These are phyloP conservation scores for Brachionus paranguensis DNA, from an alignment of 1,140 invertebrate genomes.

Conservation along the genomic window DNA sequence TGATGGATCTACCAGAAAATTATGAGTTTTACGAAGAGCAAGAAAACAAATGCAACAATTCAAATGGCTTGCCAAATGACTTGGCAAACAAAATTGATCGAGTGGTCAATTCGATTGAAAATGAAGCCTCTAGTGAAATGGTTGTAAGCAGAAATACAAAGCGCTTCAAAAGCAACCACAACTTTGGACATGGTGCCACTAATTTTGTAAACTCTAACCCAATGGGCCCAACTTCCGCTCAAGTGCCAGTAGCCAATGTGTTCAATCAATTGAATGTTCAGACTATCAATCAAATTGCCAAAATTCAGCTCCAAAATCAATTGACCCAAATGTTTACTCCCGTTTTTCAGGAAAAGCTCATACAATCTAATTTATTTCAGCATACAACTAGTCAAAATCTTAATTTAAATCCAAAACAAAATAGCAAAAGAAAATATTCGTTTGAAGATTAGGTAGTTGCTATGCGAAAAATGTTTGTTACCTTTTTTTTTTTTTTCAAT, in stretches of 20 bases:
- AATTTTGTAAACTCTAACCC: not conserved
- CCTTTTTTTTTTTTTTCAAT: not conserved
- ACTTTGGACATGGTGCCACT: not conserved
- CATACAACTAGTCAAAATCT: not conserved
- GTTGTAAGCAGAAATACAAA: not conserved
- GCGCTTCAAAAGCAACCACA: not conserved
- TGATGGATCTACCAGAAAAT: not conserved
- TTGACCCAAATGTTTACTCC: slow-evolving; percentile 1
- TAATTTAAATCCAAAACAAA: not conserved
- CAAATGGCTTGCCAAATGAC: not conserved
- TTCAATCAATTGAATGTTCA: not conserved
- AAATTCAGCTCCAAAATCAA: not conserved
- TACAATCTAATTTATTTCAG: not conserved
- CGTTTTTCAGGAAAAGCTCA: not conserved
- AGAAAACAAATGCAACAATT: not conserved
- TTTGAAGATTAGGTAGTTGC: not conserved
- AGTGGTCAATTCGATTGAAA: not conserved
- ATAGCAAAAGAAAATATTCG: not conserved
- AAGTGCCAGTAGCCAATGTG: not conserved
- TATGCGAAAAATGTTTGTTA: not conserved
- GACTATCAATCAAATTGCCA: not conserved
- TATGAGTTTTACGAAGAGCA: not conserved
- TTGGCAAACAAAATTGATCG: not conserved
- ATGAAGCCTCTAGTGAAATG: not conserved
- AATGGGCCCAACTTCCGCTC: not conserved